Evolutionary conservation across 2,888 invertebrate species (phyloP).

Genomic region (Melanotus villosus): DNA sequence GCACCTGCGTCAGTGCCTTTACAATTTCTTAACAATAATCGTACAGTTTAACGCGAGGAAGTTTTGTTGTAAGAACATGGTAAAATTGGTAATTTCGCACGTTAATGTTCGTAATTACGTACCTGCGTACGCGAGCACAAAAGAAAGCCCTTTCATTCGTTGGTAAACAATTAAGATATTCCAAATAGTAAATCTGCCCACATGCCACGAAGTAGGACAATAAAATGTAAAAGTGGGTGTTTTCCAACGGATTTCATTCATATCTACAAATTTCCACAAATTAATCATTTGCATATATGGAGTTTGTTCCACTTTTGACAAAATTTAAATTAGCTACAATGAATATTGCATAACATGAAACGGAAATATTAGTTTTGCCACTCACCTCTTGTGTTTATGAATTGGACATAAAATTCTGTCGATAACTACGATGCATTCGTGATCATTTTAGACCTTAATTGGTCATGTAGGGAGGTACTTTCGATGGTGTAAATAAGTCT

Average conservation of each 20-base stretch:
- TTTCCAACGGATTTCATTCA: neutral
- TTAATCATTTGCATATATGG: neutral
- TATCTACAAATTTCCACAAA: neutral
- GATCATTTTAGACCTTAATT: too few relatives aligned
- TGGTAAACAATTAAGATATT: too few relatives aligned
- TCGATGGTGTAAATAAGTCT: too few relatives aligned
- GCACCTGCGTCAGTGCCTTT: conserved; percentile 11
- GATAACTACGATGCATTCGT: too few relatives aligned
- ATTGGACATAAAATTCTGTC: too few relatives aligned
- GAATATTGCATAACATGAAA: neutral
- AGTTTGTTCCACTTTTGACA: neutral
- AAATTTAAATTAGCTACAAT: neutral
- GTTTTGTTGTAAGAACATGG: neutral
- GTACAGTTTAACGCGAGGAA: neutral
- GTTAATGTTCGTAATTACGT: too few relatives aligned
- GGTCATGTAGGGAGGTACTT: too few relatives aligned
- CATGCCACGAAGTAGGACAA: neutral
- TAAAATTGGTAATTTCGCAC: neutral
- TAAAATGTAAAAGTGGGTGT: neutral
- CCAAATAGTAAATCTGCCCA: too few relatives aligned
- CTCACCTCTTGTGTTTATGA: too few relatives aligned
- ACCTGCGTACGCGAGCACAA: too few relatives aligned
- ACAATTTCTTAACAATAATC: conserved; percentile 7
- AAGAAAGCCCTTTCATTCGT: too few relatives aligned
- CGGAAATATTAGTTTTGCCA: too few relatives aligned